Evolutionary conservation across 2,113 vertebrate species (phyloP), one percentile per base, ranked within the genome.

Genomic region (Bos taurus): DNA sequence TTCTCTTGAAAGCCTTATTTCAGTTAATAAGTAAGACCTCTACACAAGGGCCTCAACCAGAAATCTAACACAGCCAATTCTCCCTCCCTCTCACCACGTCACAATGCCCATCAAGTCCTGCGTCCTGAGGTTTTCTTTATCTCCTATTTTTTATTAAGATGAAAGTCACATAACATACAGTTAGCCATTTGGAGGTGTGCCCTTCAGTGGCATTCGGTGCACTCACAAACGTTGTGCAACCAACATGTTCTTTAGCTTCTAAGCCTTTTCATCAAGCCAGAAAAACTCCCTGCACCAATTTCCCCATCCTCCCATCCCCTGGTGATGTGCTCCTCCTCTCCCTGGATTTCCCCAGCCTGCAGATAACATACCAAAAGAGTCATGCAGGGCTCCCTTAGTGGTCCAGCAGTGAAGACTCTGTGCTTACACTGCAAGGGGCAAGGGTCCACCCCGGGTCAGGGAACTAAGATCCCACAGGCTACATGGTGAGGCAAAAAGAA

Each of bases 221-320:
- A 6, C n/a, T 17, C n/a, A n/a, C 15, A 13, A 12, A 0, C 1
- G 2, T 9, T 7, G 2, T 14, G 36, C 7, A 1, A 6, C 28
- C 30, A 11, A 26, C n/a, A 16, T 17, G 25, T 30, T 36, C 56
- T 14, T 48, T 19, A 10, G 80, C 50, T 15, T 23, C 87, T 67
- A 6, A 25, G 77, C 19, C 17, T 59, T 15, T 16, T 19, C 67
- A 43, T 87, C n/a, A n/a, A 74, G 52, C 46, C 21, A 28, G 59
- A 28, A 56, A 50, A 23, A 30, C 60, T 62, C 46, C 2, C 30
- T 6, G 10, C 50, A 4, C 40, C 59, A 4, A 1, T 13, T 7
- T 26, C 25, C 21, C 48, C 2, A 5, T 13, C 23, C 43, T 40
- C 17, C 50, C 80, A 10, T 50, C 17, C 60, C 43, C 80, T 57